These are phyloP conservation scores for Gymnoscopelus microlampas DNA, from an alignment of 2,797 vertebrate genomes.

Conservation along the genomic window DNA sequence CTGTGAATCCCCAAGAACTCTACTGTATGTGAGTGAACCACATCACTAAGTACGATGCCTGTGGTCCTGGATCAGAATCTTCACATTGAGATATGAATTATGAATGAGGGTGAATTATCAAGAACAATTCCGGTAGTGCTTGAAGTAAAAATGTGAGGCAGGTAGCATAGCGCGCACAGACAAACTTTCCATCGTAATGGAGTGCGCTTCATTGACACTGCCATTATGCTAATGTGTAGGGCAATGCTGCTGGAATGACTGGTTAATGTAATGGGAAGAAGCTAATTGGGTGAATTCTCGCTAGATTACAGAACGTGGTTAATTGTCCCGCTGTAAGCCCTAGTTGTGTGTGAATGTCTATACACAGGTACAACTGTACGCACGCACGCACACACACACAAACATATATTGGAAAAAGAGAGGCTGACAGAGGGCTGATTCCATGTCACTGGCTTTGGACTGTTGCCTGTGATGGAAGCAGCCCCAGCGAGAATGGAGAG, in stretches of 20 bases:
- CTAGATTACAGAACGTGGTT: conserved; percentile 63
- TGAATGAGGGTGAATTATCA: conserved; percentile 20
- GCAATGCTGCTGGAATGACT: conserved; percentile 65
- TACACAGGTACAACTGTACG: conserved; percentile 15
- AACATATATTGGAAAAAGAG: background rate
- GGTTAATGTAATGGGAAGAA: conserved; percentile 65
- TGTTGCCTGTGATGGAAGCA: no score
- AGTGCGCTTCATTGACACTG: conserved; percentile 56
- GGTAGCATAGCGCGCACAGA: conserved; percentile 31
- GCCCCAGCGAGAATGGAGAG: no score
- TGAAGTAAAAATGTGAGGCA: conserved; percentile 12
- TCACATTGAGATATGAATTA: conserved; percentile 20
- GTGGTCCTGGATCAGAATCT: conserved; percentile 6
- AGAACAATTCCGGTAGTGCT: background rate
- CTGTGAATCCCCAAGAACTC: conserved; percentile 35
- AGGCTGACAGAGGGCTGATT: no score
- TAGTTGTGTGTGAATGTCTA: conserved; percentile 38
- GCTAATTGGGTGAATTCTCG: conserved; percentile 72
- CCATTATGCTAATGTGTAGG: conserved; percentile 69
- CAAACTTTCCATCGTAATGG: conserved; percentile 52
- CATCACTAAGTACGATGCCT: conserved; percentile 26
- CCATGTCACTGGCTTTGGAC: no score
- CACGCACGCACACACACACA: background rate
- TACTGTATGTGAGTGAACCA: conserved; percentile 31
- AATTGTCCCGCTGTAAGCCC: conserved; percentile 50